Evolutionary conservation across 1,140 invertebrate species (phyloP).

Genomic region (Notospermus geniculatus): DNA sequence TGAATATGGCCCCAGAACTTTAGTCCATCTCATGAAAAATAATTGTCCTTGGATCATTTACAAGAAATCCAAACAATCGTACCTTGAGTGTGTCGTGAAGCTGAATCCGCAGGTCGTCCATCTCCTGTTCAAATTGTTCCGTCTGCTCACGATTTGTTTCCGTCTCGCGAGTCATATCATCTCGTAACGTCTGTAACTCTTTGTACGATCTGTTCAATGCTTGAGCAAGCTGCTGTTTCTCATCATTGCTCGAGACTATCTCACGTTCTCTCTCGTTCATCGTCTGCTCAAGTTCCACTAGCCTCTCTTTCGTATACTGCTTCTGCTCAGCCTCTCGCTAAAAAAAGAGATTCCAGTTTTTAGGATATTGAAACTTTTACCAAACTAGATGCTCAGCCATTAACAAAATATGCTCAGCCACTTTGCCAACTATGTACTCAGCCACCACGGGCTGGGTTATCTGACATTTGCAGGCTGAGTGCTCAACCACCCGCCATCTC

Average conservation of each 20-base stretch:
- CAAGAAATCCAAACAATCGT: neutral
- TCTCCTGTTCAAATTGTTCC: conserved; percentile 34
- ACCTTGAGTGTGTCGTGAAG: conserved; percentile 30
- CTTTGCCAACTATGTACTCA: too few species aligned
- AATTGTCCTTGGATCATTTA: too few species aligned
- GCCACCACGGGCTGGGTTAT: too few species aligned
- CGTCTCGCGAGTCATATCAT: conserved; percentile 34
- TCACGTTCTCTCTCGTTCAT: conserved; percentile 42
- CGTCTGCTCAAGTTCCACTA: conserved; percentile 39
- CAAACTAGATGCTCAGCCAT: too few species aligned
- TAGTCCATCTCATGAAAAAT: too few species aligned
- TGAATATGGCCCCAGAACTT: too few species aligned
- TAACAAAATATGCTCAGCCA: too few species aligned
- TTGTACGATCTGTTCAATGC: conserved; percentile 45
- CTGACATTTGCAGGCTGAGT: too few species aligned
- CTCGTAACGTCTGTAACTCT: conserved; percentile 39
- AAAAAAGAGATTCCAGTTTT: conserved; percentile 10
- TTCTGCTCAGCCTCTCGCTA: conserved; percentile 41
- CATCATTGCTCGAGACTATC: conserved; percentile 35
- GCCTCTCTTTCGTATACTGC: conserved; percentile 36
- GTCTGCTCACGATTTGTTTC: conserved; percentile 29
- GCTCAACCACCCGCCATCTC: too few species aligned
- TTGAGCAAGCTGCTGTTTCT: conserved; percentile 44
- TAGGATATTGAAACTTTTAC: too few species aligned
- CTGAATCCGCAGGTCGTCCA: conserved; percentile 38